Evolutionary conservation across 2,888 invertebrate genomes (phyloP), one percentile per base, ranked within the genome.

Genomic region (Miltochrista miniata): DNA sequence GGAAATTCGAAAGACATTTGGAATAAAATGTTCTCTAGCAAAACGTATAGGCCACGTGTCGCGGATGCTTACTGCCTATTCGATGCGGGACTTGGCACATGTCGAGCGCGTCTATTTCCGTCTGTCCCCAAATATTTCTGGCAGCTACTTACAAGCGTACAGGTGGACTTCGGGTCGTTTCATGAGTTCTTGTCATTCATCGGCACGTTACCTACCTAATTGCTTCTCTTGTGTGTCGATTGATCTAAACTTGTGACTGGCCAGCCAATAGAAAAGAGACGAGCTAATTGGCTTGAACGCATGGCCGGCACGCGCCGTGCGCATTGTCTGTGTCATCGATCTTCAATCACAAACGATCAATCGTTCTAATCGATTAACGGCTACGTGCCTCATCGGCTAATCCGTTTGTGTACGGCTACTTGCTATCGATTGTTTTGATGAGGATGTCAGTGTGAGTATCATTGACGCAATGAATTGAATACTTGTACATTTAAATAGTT

Each of bases 51-150:
- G 78, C 81, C 85, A 81, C 85, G 83, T 83, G 85, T 77, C 78
- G 64, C 71, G 70, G 69, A 73, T 77, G 77, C 72, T 75, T 71
- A 65, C 69, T 72, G 75, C 75, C 79, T 74, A 72, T 70, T 72
- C 73, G 64, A 76, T 76, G 81, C 79, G 79, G 78, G 70, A 85
- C 81, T 90, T 90, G 90, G 90, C 91, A 90, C 84, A 78, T 64
- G 66, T 81, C 80, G 82, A 73, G 67, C 82, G 74, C 61, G 71
- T 84, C 89, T 91, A 90, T 90, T 90, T 84, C 80, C 73, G 87
- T 74, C 79, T 80, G 85, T 83, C 87, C 83, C 85, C 85, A 86
- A 85, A 88, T 85, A 90, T 85, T 87, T 86, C 87, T 90, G 90
- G 90, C 90, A 89, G 72, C 76, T 78, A 83, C 82, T 83, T 80